These are phyloP conservation scores for Ochropleura leucogaster DNA, from an alignment of 2,888 invertebrate species.

Conservation along the genomic window DNA sequence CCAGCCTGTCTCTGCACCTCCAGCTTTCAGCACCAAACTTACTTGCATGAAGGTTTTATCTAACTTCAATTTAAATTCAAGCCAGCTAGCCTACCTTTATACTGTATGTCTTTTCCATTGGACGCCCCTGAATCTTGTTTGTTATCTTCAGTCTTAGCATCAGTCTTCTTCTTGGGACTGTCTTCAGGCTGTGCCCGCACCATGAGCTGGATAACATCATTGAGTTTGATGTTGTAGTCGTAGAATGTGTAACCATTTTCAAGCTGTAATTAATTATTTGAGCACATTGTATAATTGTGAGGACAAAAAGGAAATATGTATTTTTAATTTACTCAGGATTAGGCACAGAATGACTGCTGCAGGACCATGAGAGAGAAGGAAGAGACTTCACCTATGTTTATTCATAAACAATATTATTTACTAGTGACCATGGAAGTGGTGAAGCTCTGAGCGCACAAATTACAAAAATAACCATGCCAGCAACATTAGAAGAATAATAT, in stretches of 20 bases:
- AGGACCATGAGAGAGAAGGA: too few species aligned
- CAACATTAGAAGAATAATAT: too few species aligned
- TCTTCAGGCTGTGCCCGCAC: constrained; percentile 77
- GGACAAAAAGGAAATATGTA: too few species aligned
- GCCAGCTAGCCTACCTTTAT: constrained; percentile 34
- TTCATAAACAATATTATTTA: too few species aligned
- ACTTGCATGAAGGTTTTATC: too few species aligned
- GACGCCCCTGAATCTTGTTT: constrained; percentile 43
- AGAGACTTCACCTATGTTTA: too few species aligned
- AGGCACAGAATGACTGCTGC: too few species aligned
- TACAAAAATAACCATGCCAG: too few species aligned
- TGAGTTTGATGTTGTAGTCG: constrained; percentile 94
- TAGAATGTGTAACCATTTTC: constrained; percentile 94
- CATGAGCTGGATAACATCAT: constrained; percentile 94
- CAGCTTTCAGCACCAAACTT: not conserved
- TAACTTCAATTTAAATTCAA: not conserved
- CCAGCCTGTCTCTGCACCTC: not conserved
- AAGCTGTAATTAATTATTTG: constrained; percentile 86
- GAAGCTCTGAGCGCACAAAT: too few species aligned
- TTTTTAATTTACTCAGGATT: too few species aligned
- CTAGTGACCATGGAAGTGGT: too few species aligned
- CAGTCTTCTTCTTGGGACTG: constrained; percentile 56
- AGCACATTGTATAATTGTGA: not conserved
- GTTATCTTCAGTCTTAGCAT: constrained; percentile 65
- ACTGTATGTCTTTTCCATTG: constrained; percentile 20